A percentile compares a stretch with the other conserved stretches of the same genome.
Conservation (phyloP, 2,797 vertebrate species). For the Enteromius afrohamiltoni region DNA sequence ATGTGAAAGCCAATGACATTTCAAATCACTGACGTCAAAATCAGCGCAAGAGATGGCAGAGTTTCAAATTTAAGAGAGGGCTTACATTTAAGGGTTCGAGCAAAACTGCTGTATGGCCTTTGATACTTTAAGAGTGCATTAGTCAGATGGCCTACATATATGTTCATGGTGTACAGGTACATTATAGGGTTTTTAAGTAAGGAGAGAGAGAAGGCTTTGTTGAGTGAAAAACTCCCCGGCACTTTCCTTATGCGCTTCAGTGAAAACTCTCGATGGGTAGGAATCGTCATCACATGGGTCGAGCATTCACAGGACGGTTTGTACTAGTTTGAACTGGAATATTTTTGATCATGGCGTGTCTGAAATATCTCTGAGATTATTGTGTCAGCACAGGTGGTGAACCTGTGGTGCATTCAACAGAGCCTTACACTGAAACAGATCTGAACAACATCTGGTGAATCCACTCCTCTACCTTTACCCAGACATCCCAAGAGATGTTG, state of each 20-base stretch:
- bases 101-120: not conserved
- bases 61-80: not conserved
- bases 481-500: slow-evolving; percentile 82
- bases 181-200: slow-evolving; percentile 96
- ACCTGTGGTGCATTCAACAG: slow-evolving; percentile 80
- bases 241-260: slow-evolving; percentile 96
- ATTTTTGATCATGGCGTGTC: not conserved
- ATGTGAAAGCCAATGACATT: not conserved
- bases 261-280: slow-evolving; percentile 92
- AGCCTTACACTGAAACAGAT: slow-evolving; percentile 88
- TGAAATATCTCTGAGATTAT: not conserved
- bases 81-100: not conserved
- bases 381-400: slow-evolving; percentile 67
- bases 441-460: slow-evolving; percentile 79
- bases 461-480: slow-evolving; percentile 91
- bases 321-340: not conserved
- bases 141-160: not conserved
- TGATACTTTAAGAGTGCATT: not conserved
- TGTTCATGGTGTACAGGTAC: slow-evolving; percentile 72
- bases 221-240: slow-evolving; percentile 85
- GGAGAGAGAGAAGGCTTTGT: slow-evolving; percentile 83
- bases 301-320: slow-evolving; percentile 38
- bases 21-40: not conserved
- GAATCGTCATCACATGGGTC: slow-evolving; percentile 94
- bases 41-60: not conserved